Base-by-base conservation (phyloP, 2,888 invertebrate genomes). In the Gari tellinella region DNA sequence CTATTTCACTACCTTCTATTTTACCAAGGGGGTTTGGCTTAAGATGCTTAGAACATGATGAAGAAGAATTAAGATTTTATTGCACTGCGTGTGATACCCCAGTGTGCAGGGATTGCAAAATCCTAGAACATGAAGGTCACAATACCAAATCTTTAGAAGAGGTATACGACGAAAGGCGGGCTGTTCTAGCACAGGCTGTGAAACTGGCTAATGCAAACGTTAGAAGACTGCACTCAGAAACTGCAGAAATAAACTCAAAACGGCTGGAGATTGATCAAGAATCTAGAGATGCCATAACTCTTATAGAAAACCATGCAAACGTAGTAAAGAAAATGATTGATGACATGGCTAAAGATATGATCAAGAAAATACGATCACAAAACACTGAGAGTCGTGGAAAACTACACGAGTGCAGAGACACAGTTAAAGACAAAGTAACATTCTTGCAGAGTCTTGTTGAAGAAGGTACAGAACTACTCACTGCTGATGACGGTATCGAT, bases 101-200 rank as follows among this genome's bases (percentile, higher is more conserved):
- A 21, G 63, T 78, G 1, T 78, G 78, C 17, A 56, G 78, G n/a
- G 78, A 78, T 43, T 78, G 78, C 19, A 78, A 78, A 41, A 62
- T 78, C 12, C 60, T 78, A 0, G 40, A 26, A 7, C 78, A 78
- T 21, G 78, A 78, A 49, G 73, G 78, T 8, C 78, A 78, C 43
- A 61, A 57, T 37, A 73, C 73, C 8, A n/a, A 55, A 43, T 55
- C 69, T 0, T 37, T 78, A 3, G 78, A 78, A 38, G 73, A 78
- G 46, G 66, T 73, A 2, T 73, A 70, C 45, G 78, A 78, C 25
- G 78, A 78, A 1, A 49, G 67, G 26, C 73, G 73, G 41, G 69
- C 63, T 41, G 25, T 56, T 40, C n/a, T 78, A n/a, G 46, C 66
- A 15, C 66, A 78, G 55, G 69, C 69, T 10, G 41, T 78, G 7